These are phyloP conservation scores for Sinohyriopsis cumingii DNA, from an alignment of 2,888 invertebrate genomes.

Conservation along the genomic window DNA sequence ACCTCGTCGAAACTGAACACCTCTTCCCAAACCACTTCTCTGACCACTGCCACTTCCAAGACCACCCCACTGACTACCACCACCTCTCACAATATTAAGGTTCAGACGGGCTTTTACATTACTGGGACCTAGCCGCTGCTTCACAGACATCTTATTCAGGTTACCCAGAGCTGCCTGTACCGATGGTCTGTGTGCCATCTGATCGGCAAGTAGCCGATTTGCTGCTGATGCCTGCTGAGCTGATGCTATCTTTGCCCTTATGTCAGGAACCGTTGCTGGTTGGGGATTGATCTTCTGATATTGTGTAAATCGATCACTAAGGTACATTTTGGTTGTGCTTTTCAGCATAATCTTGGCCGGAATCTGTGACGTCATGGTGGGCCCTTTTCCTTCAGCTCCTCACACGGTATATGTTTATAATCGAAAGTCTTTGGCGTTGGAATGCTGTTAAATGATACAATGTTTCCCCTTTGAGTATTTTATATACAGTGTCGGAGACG, in stretches of 20 bases:
- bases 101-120: slow-evolving; percentile 61
- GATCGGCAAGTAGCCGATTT: slow-evolving; percentile 73
- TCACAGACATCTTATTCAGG: slow-evolving; percentile 18
- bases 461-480: too few species aligned
- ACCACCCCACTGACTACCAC: slow-evolving; percentile 8
- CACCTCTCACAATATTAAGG: slow-evolving; percentile 38
- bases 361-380: too few species aligned
- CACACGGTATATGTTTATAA: too few species aligned
- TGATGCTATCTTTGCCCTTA: slow-evolving; percentile 60
- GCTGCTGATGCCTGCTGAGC: slow-evolving; percentile 64
- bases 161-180: slow-evolving; percentile 68
- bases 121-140: slow-evolving; percentile 43
- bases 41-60: slow-evolving; percentile 13
- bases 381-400: too few species aligned
- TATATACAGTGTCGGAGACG: too few species aligned
- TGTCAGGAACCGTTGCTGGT: slow-evolving; percentile 50
- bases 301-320: slow-evolving; percentile 51
- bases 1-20: slow-evolving; percentile 8
- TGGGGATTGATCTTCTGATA: slow-evolving; percentile 54
- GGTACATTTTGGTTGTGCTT: too few species aligned
- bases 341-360: too few species aligned
- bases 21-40: slow-evolving; percentile 29
- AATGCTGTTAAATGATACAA: too few species aligned
- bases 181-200: slow-evolving; percentile 74
- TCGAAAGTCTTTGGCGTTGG: too few species aligned